phyloP scores from a whole-genome alignment of 2,797 vertebrate genomes.

The Apogon talboti region DNA sequence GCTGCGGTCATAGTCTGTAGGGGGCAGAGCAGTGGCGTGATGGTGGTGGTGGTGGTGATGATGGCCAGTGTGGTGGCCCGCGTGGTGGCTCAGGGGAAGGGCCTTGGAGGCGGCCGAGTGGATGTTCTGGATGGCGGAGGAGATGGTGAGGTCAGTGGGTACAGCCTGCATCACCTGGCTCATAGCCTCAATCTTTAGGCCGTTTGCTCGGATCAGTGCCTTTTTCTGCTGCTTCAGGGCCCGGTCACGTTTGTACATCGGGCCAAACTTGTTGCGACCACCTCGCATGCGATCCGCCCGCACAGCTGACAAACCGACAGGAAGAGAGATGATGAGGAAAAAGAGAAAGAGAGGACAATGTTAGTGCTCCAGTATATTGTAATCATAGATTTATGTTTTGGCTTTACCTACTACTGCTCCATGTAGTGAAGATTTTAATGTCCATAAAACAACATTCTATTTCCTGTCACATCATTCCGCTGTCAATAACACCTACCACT shows the following conservation, averaged over 20 bases:
- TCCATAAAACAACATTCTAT: too few relatives aligned
- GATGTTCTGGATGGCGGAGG: slow-evolving; percentile 97
- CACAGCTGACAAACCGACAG: slow-evolving; percentile 84
- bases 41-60: slow-evolving; percentile 84
- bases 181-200: slow-evolving; percentile 98
- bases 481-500: too few relatives aligned
- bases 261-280: slow-evolving; percentile 97
- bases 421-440: too few relatives aligned
- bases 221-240: slow-evolving; percentile 99
- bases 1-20: slow-evolving; percentile 96
- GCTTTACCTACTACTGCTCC: too few relatives aligned
- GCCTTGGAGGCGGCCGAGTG: slow-evolving; percentile 95
- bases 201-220: slow-evolving; percentile 97
- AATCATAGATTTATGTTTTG: background rate
- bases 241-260: slow-evolving; percentile 99
- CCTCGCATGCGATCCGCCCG: slow-evolving; percentile 98
- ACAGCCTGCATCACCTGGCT: slow-evolving; percentile 97
- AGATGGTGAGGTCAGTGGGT: slow-evolving; percentile 95
- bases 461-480: too few relatives aligned
- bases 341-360: slow-evolving; percentile 25
- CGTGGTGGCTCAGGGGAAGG: slow-evolving; percentile 93
- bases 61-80: slow-evolving; percentile 86
- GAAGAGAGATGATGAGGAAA: slow-evolving; percentile 1
- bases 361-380: slow-evolving; percentile 19
- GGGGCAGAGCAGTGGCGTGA: slow-evolving; percentile 93